Evolutionary conservation across 2,113 vertebrate species (phyloP).

Genomic region (Ictalurus furcatus): DNA sequence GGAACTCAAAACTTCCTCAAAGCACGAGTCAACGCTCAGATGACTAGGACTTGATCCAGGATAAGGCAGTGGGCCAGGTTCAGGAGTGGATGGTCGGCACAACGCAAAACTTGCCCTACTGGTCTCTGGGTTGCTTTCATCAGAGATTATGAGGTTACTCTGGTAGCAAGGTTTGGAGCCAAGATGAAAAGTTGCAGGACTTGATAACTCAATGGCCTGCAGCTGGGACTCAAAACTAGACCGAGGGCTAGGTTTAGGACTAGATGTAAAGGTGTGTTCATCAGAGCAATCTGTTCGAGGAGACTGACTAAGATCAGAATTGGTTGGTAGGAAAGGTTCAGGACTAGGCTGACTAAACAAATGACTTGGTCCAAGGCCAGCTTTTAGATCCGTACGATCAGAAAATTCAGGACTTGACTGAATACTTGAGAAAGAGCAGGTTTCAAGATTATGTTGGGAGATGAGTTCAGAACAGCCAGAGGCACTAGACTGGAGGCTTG

Average conservation of each 20-base stretch:
- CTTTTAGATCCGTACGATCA: not conserved
- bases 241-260: not conserved
- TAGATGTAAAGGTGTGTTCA: not conserved
- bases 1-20: not conserved
- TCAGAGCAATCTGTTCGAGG: not conserved
- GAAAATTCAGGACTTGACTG: not conserved
- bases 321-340: not conserved
- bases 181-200: not conserved
- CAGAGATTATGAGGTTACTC: not conserved
- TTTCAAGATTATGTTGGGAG: not conserved
- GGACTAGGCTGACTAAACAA: not conserved
- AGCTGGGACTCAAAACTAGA: not conserved
- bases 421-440: not conserved
- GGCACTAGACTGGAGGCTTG: not conserved
- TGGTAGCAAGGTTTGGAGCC: not conserved
- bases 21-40: not conserved
- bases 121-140: not conserved
- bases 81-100: not conserved
- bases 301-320: not conserved
- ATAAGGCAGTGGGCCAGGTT: not conserved
- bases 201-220: not conserved
- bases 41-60: not conserved
- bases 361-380: not conserved
- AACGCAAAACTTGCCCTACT: not conserved
- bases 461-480: not conserved